Conservation (phyloP, 2,113 vertebrate species). For the Pionites leucogaster region DNA sequence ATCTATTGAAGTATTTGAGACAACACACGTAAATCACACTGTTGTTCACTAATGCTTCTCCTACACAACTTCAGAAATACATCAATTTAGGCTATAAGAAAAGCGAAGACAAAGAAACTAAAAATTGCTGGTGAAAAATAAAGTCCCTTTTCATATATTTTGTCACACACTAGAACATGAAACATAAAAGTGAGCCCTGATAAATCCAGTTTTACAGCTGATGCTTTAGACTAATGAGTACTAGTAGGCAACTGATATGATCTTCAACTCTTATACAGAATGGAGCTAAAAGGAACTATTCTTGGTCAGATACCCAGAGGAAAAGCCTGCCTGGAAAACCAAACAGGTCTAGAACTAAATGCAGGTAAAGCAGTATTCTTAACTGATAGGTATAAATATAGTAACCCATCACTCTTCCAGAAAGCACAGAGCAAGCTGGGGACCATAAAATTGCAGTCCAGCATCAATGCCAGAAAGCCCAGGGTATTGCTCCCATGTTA, state of each 20-base stretch:
- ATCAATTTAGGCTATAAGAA: background rate
- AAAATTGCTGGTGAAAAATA: background rate
- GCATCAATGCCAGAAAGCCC: background rate
- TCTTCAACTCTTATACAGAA: background rate
- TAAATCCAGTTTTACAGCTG: background rate
- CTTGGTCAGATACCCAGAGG: background rate
- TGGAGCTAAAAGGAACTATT: background rate
- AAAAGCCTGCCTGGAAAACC: background rate
- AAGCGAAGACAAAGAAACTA: background rate
- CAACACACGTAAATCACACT: background rate
- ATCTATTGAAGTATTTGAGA: background rate
- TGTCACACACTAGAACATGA: background rate
- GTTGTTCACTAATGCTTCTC: background rate
- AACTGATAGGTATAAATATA: slow-evolving; percentile 8
- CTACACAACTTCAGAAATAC: background rate
- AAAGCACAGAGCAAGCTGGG: background rate
- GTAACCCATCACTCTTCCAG: background rate
- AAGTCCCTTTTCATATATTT: background rate
- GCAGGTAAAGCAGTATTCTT: slow-evolving; percentile 16
- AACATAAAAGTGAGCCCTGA: background rate
- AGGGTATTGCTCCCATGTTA: background rate
- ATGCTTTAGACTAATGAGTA: background rate
- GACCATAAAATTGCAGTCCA: background rate
- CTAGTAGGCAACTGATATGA: background rate
- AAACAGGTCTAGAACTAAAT: slow-evolving; percentile 26